Percentiles rank a stretch among this genome's conserved stretches.
phyloP scores from a whole-genome alignment of 2,113 vertebrate genomes.

The Noturus placidus region DNA sequence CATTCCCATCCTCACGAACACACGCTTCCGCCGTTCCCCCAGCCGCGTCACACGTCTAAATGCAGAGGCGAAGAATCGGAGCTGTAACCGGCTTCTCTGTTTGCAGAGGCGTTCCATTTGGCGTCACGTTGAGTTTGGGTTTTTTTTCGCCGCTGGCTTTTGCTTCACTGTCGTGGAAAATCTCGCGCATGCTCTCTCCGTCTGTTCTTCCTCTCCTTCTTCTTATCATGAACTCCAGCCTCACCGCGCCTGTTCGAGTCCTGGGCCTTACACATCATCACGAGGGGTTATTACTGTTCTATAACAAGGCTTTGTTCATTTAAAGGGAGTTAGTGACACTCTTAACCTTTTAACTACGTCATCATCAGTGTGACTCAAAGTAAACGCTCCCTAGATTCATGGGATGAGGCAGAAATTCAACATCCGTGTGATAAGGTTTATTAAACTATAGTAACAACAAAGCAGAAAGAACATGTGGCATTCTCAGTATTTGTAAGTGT shows the following conservation, averaged over 20 bases:
- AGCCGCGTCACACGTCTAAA: background rate
- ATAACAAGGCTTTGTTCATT: background rate
- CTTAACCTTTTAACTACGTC: background rate
- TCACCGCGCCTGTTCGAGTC: background rate
- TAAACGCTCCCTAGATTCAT: background rate
- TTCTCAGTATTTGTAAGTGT: no score
- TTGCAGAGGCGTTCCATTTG: background rate
- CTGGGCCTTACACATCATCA: background rate
- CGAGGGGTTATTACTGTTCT: background rate
- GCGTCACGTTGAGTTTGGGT: background rate
- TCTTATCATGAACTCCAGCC: background rate
- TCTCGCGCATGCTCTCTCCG: background rate
- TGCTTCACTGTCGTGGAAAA: background rate
- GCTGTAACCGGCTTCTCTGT: background rate
- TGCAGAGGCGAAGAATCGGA: background rate
- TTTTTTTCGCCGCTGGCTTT: background rate
- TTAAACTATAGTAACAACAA: background rate
- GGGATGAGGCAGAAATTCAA: background rate
- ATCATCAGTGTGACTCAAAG: background rate
- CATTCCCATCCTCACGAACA: background rate
- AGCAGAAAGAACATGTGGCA: background rate
- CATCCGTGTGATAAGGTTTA: background rate
- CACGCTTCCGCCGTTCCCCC: background rate
- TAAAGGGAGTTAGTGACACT: no score
- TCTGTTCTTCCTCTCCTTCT: background rate